Base-by-base conservation (phyloP, 2,888 invertebrate species). In the Melanostoma scalare region DNA sequence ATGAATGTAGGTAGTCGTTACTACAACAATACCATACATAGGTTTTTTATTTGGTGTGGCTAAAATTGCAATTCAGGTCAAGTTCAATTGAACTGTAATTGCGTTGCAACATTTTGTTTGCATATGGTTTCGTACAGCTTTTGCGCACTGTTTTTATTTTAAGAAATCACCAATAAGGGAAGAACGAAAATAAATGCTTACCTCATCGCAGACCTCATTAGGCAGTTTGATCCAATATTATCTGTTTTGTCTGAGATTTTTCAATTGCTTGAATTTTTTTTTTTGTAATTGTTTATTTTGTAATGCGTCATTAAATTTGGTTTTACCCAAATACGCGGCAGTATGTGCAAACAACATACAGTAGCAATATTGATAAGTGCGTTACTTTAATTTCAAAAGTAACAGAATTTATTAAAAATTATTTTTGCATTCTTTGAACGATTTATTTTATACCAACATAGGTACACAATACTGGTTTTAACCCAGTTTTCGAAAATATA, bases 241-340 rank as follows among this genome's bases (percentile, higher is more conserved):
- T 4, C 44, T 44, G 20, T 52, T 44, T 10, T 10, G 8, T 42
- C 42, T n/a, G 6, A 20, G 20, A 20, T 20, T 31, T 44, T 61
- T 20, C 6, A 8, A 36, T 20, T 10, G 9, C 1, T n/a, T 9
- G 20, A 42, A 65, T 65, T 63, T 38, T 42, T 38, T 40, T 31
- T 48, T 60, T 36, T 20, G 6, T 40, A 31, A 53, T 73, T 63
- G 38, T 75, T 75, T 56, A 52, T 65, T 30, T 52, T 67, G 48
- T n/a, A 42, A 58, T 75, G 74, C 74, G 67, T 67, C 67, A 67
- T 75, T 58, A n/a, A 58, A 52, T 67, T 60, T n/a, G 42, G 3
- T 42, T 42, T 50, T 50, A 4, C 6, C 6, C 3, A 9, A 50
- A 9, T 42, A 42, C 42, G 6, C 42, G 9, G 20, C 20, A 20